phyloP scores from a whole-genome alignment of 2,797 vertebrate genomes.

The Petrocephalus schoutedeni region DNA sequence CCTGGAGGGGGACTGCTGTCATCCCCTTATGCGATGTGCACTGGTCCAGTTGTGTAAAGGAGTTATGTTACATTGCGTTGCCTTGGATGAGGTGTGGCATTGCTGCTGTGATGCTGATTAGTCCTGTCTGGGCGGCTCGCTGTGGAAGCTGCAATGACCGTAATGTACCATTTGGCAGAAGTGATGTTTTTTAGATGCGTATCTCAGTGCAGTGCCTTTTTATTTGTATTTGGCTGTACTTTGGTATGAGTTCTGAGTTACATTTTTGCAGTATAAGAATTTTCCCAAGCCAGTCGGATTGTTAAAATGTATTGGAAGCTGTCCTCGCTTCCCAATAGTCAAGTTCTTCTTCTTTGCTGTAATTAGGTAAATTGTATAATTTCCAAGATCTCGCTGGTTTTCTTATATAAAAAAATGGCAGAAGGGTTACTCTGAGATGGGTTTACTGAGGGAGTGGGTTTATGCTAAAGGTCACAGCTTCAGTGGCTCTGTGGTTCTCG shows the following conservation, averaged over 20 bases:
- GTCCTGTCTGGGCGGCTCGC: neutral
- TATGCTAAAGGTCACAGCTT: neutral
- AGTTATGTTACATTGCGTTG: neutral
- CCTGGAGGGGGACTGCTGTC: neutral
- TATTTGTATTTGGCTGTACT: neutral
- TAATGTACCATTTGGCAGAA: neutral
- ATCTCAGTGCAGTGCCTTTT: neutral
- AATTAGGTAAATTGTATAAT: neutral
- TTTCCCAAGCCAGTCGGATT: neutral
- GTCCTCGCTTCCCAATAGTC: neutral
- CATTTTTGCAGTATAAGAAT: neutral
- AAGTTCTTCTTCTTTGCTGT: neutral
- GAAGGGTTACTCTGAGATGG: neutral
- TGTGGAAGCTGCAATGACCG: neutral
- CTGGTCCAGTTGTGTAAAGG: neutral
- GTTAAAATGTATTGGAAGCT: neutral
- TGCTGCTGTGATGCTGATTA: neutral
- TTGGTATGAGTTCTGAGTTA: neutral
- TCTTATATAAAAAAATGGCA: neutral
- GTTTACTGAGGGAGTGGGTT: neutral
- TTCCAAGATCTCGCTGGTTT: neutral
- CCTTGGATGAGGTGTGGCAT: neutral
- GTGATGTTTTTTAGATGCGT: neutral
- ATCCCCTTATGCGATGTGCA: neutral
- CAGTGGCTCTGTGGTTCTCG: neutral